Base-by-base conservation (phyloP, 2,113 vertebrate genomes). In the Megaptera novaeangliae region DNA sequence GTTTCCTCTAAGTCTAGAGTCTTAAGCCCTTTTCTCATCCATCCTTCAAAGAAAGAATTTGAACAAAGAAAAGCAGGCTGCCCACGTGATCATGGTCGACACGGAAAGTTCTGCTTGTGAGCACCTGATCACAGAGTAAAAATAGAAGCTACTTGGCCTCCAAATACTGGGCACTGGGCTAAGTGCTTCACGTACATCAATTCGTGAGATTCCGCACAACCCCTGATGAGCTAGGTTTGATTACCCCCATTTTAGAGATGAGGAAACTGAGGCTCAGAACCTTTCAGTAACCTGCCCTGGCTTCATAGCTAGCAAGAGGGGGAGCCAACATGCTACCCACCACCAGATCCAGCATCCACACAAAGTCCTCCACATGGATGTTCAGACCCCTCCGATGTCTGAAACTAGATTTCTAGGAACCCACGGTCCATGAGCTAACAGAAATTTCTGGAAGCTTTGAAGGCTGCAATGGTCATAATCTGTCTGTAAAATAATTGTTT, bases 401-500 rank as follows among this genome's bases (percentile, higher is more conserved):
- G 39, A 84, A 91, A 52, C 9, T 27, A 52, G 25, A 36, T 41
- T 34, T n/a, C 63, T n/a, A 11, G 2, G 10, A 39, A 41, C 57
- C 83, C 27, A 31, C 10, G 21, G 23, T 52, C 49, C 31, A 29
- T 31, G 21, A 15, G 9, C 46, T n/a, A 2, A 41, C 18, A 61
- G 81, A 78, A 68, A 36, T 68, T 78, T 93, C 89, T 61, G 27
- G 68, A 95, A 93, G 12, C 34, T 57, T 25, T 78, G 69, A 72
- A 36, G 46, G 25, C 11, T 39, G 34, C 20, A 71, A 13, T 82
- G 55, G 46, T 29, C 90, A 72, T 20, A 75, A 39, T 39, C 78
- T 84, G 93, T 31, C 64, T 92, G 39, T n/a, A 74, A 93, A 95
- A 78, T n/a, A 61, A 68, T 41, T 83, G 68, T 84, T 91, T 93